phyloP scores from a whole-genome alignment of 2,113 vertebrate species.

The Gambusia affinis region DNA sequence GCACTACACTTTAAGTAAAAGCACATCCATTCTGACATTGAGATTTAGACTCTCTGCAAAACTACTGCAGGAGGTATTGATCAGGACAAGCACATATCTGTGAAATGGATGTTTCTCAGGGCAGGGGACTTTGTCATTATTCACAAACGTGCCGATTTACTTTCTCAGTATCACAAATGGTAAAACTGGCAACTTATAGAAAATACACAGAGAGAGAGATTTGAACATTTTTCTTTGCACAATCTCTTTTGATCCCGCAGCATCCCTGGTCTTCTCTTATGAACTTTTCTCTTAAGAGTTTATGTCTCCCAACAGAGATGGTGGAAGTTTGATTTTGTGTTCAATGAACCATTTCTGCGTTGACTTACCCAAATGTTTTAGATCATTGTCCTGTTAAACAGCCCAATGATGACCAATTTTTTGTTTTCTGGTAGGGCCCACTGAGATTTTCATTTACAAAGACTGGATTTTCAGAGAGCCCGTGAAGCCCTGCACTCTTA shows the following conservation, averaged over 20 bases:
- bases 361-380: neutral
- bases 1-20: conserved; percentile 21
- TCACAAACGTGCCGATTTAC: conserved; percentile 33
- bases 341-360: neutral
- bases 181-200: neutral
- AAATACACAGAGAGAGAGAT: neutral
- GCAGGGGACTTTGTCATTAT: conserved; percentile 4
- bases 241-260: neutral
- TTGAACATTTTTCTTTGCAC: neutral
- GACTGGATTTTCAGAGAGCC: neutral
- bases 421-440: neutral
- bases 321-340: neutral
- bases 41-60: conserved; percentile 28
- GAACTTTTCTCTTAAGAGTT: neutral
- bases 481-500: neutral
- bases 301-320: neutral
- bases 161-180: conserved; percentile 26
- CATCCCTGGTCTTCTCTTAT: neutral
- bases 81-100: conserved; percentile 16
- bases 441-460: neutral
- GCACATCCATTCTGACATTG: conserved; percentile 40
- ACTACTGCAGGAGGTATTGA: conserved; percentile 40
- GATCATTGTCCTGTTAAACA: neutral
- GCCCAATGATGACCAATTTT: neutral
- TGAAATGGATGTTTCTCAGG: neutral